Evolutionary conservation across 2,113 vertebrate genomes (phyloP).

Genomic region (Candoia aspera): DNA sequence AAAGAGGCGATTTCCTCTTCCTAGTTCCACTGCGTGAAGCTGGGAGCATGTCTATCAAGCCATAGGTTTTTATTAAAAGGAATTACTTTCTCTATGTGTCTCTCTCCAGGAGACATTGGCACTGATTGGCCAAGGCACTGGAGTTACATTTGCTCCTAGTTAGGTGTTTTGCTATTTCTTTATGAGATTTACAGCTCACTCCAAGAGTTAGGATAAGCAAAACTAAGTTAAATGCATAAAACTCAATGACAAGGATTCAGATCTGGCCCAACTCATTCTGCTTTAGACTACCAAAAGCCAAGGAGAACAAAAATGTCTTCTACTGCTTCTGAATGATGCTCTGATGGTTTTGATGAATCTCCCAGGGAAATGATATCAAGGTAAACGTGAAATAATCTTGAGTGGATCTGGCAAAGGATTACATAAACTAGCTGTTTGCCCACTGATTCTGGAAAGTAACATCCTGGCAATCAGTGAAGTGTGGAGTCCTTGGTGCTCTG

Average conservation of each 20-base stretch:
- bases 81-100: conserved; percentile 25
- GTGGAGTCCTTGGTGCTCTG: no score
- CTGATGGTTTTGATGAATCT: neutral
- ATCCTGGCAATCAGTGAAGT: neutral
- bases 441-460: neutral
- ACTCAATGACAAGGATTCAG: neutral
- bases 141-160: neutral
- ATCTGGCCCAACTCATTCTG: neutral
- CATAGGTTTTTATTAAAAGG: conserved; percentile 18
- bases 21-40: neutral
- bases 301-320: neutral
- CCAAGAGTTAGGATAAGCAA: neutral
- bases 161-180: neutral
- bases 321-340: neutral
- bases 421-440: neutral
- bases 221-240: neutral
- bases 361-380: neutral
- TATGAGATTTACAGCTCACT: neutral
- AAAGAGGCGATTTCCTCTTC: conserved; percentile 26
- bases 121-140: neutral
- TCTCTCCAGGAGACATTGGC: neutral
- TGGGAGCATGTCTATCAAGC: conserved; percentile 16
- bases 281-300: neutral
- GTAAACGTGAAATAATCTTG: neutral
- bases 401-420: neutral